Conservation (phyloP, 1,140 invertebrate genomes). For the Anoplophora glabripennis region DNA sequence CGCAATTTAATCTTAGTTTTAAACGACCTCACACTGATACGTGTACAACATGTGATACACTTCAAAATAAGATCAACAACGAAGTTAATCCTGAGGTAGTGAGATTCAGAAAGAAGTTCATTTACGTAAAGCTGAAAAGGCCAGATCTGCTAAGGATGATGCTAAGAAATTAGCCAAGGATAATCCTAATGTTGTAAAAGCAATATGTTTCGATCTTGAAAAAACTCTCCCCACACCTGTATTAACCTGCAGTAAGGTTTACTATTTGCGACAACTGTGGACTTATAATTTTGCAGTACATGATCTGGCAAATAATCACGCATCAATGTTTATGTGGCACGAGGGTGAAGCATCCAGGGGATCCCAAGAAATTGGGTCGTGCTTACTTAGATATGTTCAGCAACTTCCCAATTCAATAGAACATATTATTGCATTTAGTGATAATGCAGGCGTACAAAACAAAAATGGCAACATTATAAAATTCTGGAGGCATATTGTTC, state of each 20-base stretch:
- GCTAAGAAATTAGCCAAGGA: slow-evolving; percentile 10
- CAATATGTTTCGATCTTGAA: slow-evolving; percentile 23
- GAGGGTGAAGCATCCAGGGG: slow-evolving; percentile 12
- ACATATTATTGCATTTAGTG: too few species aligned
- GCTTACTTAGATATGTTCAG: slow-evolving; percentile 2
- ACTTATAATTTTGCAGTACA: slow-evolving; percentile 23
- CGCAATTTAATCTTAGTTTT: slow-evolving; percentile 17
- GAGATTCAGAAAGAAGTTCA: slow-evolving; percentile 8
- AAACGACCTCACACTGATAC: slow-evolving; percentile 16
- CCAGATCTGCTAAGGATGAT: slow-evolving; percentile 1
- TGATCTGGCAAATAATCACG: slow-evolving; percentile 5
- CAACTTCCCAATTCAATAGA: not conserved
- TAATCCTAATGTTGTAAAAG: too few species aligned
- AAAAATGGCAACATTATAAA: not conserved
- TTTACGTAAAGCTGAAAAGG: slow-evolving; percentile 4
- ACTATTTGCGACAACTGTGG: slow-evolving; percentile 24
- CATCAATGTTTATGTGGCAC: slow-evolving; percentile 17
- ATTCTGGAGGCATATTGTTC: too few species aligned
- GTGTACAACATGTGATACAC: slow-evolving; percentile 14
- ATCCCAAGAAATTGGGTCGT: slow-evolving; percentile 10
- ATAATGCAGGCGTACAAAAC: slow-evolving; percentile 6
- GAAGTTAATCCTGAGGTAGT: slow-evolving; percentile 7
- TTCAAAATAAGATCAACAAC: slow-evolving; percentile 10
- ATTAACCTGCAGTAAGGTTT: slow-evolving; percentile 18
- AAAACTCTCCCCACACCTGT: slow-evolving; percentile 21